A percentile compares a stretch with the other conserved stretches of the same genome.
phyloP scores from a whole-genome alignment of 1,140 invertebrate genomes.

The Plutomurus gul region DNA sequence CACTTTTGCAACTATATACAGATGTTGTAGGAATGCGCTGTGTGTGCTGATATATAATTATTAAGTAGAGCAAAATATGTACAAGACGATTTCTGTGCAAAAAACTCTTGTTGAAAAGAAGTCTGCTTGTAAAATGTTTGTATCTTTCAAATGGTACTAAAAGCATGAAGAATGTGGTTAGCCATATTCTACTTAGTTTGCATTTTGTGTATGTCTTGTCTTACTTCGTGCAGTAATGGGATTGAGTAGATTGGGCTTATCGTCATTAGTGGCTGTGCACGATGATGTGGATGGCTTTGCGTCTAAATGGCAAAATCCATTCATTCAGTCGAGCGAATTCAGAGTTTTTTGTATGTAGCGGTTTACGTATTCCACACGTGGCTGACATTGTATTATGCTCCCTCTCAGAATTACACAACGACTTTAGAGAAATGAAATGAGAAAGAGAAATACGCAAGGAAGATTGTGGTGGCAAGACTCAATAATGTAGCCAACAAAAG shows the following conservation, averaged over 20 bases:
- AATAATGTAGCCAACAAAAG: not conserved
- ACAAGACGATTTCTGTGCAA: not conserved
- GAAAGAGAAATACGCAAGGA: not conserved
- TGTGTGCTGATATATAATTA: not conserved
- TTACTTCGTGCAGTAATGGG: not conserved
- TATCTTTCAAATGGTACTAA: slow-evolving; percentile 1
- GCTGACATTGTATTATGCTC: slow-evolving; percentile 12
- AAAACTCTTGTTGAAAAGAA: not conserved
- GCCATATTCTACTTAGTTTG: slow-evolving; percentile 13
- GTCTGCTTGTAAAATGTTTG: not conserved
- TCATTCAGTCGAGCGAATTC: slow-evolving; percentile 10
- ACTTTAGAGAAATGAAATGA: slow-evolving; percentile 8
- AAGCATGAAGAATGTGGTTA: not conserved
- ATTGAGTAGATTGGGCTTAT: slow-evolving; percentile 27
- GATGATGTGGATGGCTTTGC: slow-evolving; percentile 17
- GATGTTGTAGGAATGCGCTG: not conserved
- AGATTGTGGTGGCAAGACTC: no score
- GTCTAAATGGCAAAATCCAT: slow-evolving; percentile 29
- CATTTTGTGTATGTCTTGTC: slow-evolving; percentile 1
- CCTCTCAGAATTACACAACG: not conserved
- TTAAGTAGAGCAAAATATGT: not conserved
- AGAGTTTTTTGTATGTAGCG: slow-evolving; percentile 7
- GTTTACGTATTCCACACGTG: not conserved
- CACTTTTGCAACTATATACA: not conserved
- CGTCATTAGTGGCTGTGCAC: slow-evolving; percentile 5